Percentiles rank a stretch among this genome's conserved stretches.
phyloP scores from a whole-genome alignment of 2,888 invertebrate genomes.

The Cylloceria caligata region DNA sequence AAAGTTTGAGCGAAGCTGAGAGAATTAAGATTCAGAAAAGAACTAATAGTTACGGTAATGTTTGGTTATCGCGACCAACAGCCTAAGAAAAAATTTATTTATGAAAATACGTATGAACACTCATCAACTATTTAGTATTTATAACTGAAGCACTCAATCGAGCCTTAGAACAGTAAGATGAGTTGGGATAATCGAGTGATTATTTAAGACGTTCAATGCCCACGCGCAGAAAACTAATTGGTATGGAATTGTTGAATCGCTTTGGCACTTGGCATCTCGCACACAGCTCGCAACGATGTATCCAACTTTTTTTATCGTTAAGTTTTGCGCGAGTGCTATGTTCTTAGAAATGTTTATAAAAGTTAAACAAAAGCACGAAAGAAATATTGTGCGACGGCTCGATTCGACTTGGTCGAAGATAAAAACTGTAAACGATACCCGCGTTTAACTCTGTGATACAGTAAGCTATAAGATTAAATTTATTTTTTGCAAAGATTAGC shows the following conservation, averaged over 20 bases:
- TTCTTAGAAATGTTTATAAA: conserved; percentile 33
- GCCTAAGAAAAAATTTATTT: conserved; percentile 77
- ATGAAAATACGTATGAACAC: conserved; percentile 50
- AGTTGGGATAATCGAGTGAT: conserved; percentile 7
- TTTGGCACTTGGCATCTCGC: conserved; percentile 37
- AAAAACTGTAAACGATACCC: conserved; percentile 76
- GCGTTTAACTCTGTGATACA: conserved; percentile 84
- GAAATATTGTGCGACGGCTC: conserved; percentile 15
- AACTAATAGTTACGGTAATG: conserved; percentile 11
- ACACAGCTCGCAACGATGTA: conserved; percentile 38
- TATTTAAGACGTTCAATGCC: neutral
- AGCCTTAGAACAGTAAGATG: neutral
- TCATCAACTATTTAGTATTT: conserved; percentile 47
- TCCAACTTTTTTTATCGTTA: conserved; percentile 49
- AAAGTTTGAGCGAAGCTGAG: conserved; percentile 23
- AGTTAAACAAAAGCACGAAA: too few relatives aligned
- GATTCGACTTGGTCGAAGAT: conserved; percentile 18
- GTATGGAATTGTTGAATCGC: conserved; percentile 15
- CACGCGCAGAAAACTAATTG: conserved; percentile 8
- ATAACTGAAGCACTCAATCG: conserved; percentile 14
- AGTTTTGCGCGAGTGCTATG: conserved; percentile 53
- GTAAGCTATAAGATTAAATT: conserved; percentile 83
- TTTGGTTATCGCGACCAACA: conserved; percentile 65
- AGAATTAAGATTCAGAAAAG: conserved; percentile 18
- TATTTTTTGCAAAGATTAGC: conserved; percentile 75